Percentiles rank a stretch among this genome's conserved stretches.
Conservation (phyloP, 2,888 invertebrate genomes). For the Melanostoma mellinum region DNA sequence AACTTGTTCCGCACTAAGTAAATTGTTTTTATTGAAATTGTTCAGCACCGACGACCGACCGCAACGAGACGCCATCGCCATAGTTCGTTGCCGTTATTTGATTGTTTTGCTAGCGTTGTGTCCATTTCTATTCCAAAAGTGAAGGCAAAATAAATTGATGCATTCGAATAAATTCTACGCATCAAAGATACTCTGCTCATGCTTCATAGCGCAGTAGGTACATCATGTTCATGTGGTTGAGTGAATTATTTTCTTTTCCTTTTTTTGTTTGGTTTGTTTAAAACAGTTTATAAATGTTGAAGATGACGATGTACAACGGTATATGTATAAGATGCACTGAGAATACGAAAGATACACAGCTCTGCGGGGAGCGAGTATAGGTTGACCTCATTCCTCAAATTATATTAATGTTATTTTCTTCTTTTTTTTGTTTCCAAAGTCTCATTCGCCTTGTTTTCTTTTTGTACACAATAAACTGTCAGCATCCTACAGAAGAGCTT, state of each 20-base stretch:
- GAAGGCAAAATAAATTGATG: slow-evolving; percentile 28
- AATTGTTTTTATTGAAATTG: slow-evolving; percentile 62
- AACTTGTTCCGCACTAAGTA: slow-evolving; percentile 55
- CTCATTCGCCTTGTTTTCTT: too few species aligned
- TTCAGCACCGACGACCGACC: slow-evolving; percentile 23
- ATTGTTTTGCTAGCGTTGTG: slow-evolving; percentile 39
- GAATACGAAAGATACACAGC: slow-evolving; percentile 33
- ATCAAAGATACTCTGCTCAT: slow-evolving; percentile 6
- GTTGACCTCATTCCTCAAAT: slow-evolving; percentile 58
- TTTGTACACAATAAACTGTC: too few species aligned
- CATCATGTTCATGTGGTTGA: slow-evolving; percentile 15
- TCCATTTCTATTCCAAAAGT: slow-evolving; percentile 28
- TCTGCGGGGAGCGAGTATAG: not conserved
- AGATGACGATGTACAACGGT: not conserved
- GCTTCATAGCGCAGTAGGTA: not conserved
- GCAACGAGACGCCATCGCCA: not conserved
- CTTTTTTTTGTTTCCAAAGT: not conserved
- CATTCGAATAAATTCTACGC: slow-evolving; percentile 27
- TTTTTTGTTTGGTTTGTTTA: not conserved
- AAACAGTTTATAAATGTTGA: not conserved
- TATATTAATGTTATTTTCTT: slow-evolving; percentile 46
- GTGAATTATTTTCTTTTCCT: slow-evolving; percentile 10
- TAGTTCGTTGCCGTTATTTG: slow-evolving; percentile 28
- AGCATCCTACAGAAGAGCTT: too few species aligned
- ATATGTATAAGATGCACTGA: not conserved